Evolutionary conservation across 2,797 vertebrate species (phyloP), one percentile per base, ranked within the genome.

Genomic region (Propithecus deckenii): DNA sequence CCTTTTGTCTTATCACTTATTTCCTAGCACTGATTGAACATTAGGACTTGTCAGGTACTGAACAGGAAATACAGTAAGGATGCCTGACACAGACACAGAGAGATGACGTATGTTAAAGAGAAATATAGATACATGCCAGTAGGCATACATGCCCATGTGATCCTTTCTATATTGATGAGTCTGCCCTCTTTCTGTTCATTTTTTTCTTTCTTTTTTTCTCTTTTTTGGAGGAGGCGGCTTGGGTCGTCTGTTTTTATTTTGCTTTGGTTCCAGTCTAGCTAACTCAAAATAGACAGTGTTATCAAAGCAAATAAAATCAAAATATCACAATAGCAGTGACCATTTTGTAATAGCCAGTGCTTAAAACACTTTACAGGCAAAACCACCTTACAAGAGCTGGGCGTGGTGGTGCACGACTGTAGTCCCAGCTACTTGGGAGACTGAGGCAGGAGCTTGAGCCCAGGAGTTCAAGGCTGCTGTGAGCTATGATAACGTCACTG

Each of bases 131-230:
- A 2, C 72, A 0, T 0, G 4, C 46, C 71, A 41, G 25, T 32
- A 2, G 35, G 38, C 79, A 4, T 7, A 3, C 10, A 1, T 2
- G 9, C 28, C 10, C 50, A 0, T 0, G 0, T 23, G 0, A 6
- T 7, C 1, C 41, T 80, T 43, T 67, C 78, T 4, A 0, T 13
- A 5, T 0, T 3, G 25, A 22, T 5, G 41, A 80, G 30, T 15
- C 41, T 38, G 28, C 10, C 48, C 43, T 14, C 28, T 81, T 13
- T 67, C 25, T 3, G 9, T 57, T 3, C 38, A 12, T 10, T 72
- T 8, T 41, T 48, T 30, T 20, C 41, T 80, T 57, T 38, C 80
- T 81, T 7, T 69, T 23, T 57, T 79, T 8, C 48, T 83, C 48
- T 52, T n/a, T 69, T 50, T 11, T 80, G 28, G 20, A n/a, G 15